These are phyloP conservation scores for Pecten maximus DNA, from an alignment of 2,888 invertebrate species.

Conservation along the genomic window DNA sequence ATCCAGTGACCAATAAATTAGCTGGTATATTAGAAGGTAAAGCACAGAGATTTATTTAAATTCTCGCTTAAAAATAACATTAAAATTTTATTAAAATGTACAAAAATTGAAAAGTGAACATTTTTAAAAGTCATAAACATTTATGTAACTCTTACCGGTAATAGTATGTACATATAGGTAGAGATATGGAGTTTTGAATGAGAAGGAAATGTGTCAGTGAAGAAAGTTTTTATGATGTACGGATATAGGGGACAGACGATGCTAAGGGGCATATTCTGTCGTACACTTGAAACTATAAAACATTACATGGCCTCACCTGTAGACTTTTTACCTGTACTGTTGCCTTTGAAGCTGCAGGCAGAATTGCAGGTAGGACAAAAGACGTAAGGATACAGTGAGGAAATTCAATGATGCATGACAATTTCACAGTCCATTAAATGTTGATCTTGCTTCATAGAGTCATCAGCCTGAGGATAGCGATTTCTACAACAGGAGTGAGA, in stretches of 20 bases:
- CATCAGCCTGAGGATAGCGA: not conserved
- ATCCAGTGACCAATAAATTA: not conserved
- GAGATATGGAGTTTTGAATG: not conserved
- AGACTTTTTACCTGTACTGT: not conserved
- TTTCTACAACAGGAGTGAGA: not conserved
- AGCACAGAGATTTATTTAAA: not conserved
- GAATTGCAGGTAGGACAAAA: not conserved
- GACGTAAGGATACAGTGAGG: not conserved
- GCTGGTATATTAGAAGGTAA: not conserved
- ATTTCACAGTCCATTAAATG: conserved; percentile 31
- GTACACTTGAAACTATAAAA: not conserved
- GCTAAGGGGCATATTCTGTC: not conserved
- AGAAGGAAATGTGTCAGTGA: not conserved
- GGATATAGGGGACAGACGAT: not conserved
- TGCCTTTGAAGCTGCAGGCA: conserved; percentile 3
- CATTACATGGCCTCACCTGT: conserved; percentile 7
- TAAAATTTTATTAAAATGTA: not conserved
- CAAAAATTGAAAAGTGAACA: not conserved
- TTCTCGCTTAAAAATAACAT: not conserved
- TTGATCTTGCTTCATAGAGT: conserved; percentile 9
- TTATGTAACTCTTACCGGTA: not conserved
- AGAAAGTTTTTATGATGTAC: not conserved
- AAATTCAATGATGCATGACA: conserved; percentile 11
- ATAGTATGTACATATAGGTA: too few species aligned
- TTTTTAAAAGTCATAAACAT: not conserved